Evolutionary conservation across 2,888 invertebrate genomes (phyloP), one percentile per base, ranked within the genome.

Genomic region (Mythimna lalbum): DNA sequence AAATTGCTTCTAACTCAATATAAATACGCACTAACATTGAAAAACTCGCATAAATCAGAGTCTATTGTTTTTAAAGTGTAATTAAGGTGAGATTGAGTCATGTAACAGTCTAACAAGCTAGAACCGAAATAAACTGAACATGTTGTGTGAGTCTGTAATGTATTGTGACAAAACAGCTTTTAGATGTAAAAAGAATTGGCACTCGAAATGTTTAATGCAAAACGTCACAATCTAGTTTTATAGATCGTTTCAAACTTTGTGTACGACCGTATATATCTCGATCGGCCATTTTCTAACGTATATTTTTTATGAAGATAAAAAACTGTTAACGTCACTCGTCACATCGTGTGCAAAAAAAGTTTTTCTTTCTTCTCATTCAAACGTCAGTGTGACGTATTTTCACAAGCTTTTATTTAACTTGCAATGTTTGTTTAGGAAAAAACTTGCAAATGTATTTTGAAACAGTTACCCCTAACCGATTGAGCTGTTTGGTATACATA

Each of bases 1-100:
- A 85, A 84, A 85, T 85, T 67, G 81, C 81, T 84, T 87, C 80
- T 85, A 85, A 80, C 83, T 82, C 74, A 64, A 73, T 73, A 69
- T 76, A 82, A 84, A 82, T 76, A 70, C 70, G 33, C 57, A 63
- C 63, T 62, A 63, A 71, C n/a, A 56, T n/a, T 50, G 63, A 79
- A 76, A 73, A 83, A 66, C 56, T 56, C 57, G 56, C 63, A 77
- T 76, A 69, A 83, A 81, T 83, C 71, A 70, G 56, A 69, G 68
- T 33, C 64, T 65, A 69, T 61, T 73, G 71, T 72, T 74, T 74
- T 77, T 64, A 49, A 72, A 72, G 60, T 68, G 61, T 64, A 73
- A 73, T 82, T 75, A 75, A 83, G 63, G 72, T 74, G 62, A 57
- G 49, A 52, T 61, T 80, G 73, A 83, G 61, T 78, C 86, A 85